phyloP scores from a whole-genome alignment of 2,888 invertebrate species.

The Mylabris sibirica region DNA sequence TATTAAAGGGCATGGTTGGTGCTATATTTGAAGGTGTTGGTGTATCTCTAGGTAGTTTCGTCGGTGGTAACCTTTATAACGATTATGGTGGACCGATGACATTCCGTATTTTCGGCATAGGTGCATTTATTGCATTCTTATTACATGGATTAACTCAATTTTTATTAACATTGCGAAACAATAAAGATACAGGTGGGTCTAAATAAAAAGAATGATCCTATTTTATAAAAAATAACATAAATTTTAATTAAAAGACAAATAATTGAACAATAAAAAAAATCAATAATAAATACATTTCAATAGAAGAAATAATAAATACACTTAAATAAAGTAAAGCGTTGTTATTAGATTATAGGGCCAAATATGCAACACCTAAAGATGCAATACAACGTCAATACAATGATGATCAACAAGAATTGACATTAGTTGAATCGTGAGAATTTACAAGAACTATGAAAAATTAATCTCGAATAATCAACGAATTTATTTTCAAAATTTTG shows the following conservation, averaged over 20 bases:
- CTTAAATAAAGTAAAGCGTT: conserved; percentile 17
- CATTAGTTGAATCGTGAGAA: conserved; percentile 34
- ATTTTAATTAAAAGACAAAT: conserved; percentile 17
- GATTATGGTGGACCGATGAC: conserved; percentile 71
- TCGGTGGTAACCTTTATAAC: conserved; percentile 78
- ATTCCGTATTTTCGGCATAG: conserved; percentile 77
- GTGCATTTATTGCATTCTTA: conserved; percentile 68
- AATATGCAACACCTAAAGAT: conserved; percentile 36
- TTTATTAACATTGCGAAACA: conserved; percentile 44
- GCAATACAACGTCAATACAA: conserved; percentile 27
- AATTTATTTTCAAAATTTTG: neutral
- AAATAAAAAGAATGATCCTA: conserved; percentile 2
- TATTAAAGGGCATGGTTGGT: conserved; percentile 79
- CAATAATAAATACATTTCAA: neutral
- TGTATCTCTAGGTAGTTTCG: conserved; percentile 78
- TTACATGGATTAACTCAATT: conserved; percentile 67
- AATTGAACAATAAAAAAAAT: conserved; percentile 1
- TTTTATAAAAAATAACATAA: neutral
- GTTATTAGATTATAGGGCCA: conserved; percentile 32
- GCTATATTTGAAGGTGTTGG: conserved; percentile 89
- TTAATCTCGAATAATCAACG: neutral
- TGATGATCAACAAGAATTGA: conserved; percentile 45
- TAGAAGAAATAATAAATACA: neutral
- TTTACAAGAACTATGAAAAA: neutral
- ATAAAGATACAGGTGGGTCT: conserved; percentile 29